Evolutionary conservation across 2,888 invertebrate species (phyloP).

Genomic region (Acanthopleura granulata): DNA sequence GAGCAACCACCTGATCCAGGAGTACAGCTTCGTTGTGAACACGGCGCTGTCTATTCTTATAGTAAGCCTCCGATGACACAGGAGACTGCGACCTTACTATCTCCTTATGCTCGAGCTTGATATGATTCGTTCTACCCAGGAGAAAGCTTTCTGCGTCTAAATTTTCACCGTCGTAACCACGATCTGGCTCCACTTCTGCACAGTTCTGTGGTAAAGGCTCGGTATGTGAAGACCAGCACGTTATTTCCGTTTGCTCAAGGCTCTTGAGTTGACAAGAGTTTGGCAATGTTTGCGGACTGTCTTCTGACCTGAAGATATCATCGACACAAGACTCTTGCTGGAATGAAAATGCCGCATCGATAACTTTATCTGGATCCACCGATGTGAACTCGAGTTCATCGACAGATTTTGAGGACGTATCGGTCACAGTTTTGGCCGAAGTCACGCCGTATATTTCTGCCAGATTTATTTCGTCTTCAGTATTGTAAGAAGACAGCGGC

Average conservation of each 20-base stretch:
- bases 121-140: not conserved
- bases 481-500: not conserved
- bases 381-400: not conserved
- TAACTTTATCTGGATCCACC: not conserved
- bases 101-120: not conserved
- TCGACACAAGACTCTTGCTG: not conserved
- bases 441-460: too few species aligned
- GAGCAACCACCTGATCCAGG: not conserved
- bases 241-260: constrained; percentile 1
- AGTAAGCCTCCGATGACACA: not conserved
- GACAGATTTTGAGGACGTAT: not conserved
- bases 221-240: constrained; percentile 5
- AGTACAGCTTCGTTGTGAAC: not conserved
- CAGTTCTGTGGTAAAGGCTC: not conserved
- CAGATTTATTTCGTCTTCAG: not conserved
- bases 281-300: not conserved
- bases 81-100: not conserved
- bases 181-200: not conserved
- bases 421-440: not conserved
- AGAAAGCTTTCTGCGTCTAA: not conserved
- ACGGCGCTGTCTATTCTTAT: not conserved
- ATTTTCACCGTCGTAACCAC: not conserved
- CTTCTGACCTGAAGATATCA: not conserved
- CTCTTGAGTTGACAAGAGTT: not conserved
- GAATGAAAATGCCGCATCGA: not conserved